Conservation (phyloP, 2,888 invertebrate species). For the Phlogophora meticulosa region DNA sequence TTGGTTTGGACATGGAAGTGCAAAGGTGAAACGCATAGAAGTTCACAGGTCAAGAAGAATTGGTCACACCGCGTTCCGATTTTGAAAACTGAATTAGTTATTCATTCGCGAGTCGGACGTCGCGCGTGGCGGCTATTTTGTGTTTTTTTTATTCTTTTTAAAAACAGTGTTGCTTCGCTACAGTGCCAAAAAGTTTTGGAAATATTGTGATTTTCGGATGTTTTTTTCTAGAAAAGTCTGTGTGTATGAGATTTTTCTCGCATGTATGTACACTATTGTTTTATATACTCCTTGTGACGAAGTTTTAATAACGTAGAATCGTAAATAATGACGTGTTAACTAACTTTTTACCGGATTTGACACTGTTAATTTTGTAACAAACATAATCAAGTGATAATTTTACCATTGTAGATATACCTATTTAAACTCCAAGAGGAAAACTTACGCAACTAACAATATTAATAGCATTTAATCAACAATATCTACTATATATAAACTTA, state of each 20-base stretch:
- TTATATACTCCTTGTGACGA: background rate
- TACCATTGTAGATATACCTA: background rate
- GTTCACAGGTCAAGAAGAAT: slow-evolving; percentile 67
- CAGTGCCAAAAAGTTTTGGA: slow-evolving; percentile 39
- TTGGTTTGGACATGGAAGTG: slow-evolving; percentile 41
- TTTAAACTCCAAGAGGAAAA: slow-evolving; percentile 11
- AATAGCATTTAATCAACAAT: no score
- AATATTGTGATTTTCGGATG: slow-evolving; percentile 37
- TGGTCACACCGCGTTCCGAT: slow-evolving; percentile 78
- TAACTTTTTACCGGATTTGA: slow-evolving; percentile 22
- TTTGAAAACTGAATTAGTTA: slow-evolving; percentile 87
- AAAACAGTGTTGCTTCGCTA: slow-evolving; percentile 18
- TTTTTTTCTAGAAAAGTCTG: slow-evolving; percentile 6
- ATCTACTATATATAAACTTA: no score
- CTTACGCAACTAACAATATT: background rate
- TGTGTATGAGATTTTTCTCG: slow-evolving; percentile 10
- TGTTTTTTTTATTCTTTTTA: slow-evolving; percentile 65
- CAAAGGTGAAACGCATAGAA: slow-evolving; percentile 66
- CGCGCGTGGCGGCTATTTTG: slow-evolving; percentile 76
- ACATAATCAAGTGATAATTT: slow-evolving; percentile 9
- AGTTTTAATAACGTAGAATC: slow-evolving; percentile 7
- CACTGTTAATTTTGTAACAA: slow-evolving; percentile 6
- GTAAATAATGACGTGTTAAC: slow-evolving; percentile 1
- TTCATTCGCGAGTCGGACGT: slow-evolving; percentile 82
- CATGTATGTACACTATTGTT: slow-evolving; percentile 39